Conservation (phyloP, 2,113 vertebrate genomes). For the Alligator sinensis region DNA sequence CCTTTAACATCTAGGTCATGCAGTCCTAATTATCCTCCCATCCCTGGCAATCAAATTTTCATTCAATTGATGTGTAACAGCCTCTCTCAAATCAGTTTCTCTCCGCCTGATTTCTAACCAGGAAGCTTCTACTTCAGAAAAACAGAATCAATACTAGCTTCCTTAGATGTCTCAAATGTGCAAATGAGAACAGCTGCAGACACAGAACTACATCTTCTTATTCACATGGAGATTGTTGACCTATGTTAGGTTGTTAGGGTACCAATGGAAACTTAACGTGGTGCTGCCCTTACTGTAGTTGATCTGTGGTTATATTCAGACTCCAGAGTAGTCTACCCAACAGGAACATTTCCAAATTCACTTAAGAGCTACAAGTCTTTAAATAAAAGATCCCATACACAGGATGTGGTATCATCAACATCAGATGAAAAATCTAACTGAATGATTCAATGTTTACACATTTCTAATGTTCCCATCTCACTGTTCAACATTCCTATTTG, state of each 20-base stretch:
- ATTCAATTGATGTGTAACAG: neutral
- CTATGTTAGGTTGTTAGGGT: neutral
- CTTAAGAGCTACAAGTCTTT: neutral
- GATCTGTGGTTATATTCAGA: neutral
- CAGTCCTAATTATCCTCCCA: conserved; percentile 18
- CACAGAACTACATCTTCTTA: fast-evolving
- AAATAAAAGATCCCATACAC: neutral
- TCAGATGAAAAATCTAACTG: neutral
- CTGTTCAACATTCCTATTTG: neutral
- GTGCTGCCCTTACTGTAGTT: neutral
- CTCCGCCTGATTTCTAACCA: neutral
- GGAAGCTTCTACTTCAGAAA: neutral
- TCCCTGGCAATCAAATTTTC: neutral
- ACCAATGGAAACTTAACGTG: neutral
- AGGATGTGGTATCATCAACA: neutral
- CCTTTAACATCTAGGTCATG: neutral
- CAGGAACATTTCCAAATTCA: neutral
- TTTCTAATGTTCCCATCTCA: neutral
- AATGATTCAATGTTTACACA: neutral
- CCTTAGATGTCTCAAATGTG: neutral
- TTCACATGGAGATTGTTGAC: fast-evolving
- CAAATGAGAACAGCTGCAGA: neutral
- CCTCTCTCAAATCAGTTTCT: neutral
- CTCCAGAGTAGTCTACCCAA: neutral
- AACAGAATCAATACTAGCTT: neutral